Evolutionary conservation across 2,797 vertebrate species (phyloP), one percentile per base, ranked within the genome.

Genomic region (Ctenochaetus hawaiiensis): DNA sequence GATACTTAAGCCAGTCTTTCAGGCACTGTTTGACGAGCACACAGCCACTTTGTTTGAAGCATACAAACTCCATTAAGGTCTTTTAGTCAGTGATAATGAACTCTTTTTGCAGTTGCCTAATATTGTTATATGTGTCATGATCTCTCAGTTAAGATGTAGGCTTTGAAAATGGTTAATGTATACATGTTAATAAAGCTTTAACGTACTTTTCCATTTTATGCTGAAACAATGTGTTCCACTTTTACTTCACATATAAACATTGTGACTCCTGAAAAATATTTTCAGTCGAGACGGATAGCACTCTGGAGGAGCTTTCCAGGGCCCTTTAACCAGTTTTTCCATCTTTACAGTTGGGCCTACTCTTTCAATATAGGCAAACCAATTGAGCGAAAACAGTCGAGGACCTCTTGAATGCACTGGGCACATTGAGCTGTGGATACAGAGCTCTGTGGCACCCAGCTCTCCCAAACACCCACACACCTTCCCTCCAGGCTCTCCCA

Each of bases 191-290:
- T 70, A 37, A 65, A 71, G 63, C 76, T 47, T 71, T 62, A 47
- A 57, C 67, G 22, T 53, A 53, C 13, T n/a, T 81, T 73, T 77
- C 70, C 61, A 72, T 78, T 78, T 76, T 2, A 62, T 51, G 18
- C 61, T 16, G 8, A 14, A 59, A 72, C 51, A 66, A n/a, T 7
- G 13, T 51, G 41, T 26, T 58, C 57, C 57, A 61, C 53, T 39
- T 73, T 37, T 57, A 79, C 75, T 69, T 69, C 22, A 77, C 65
- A 18, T 77, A 59, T 78, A 84, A 86, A 89, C 68, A 83, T 18
- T 56, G 67, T 60, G 72, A 77, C 53, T 49, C 9, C 14, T 39
- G 16, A 62, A 64, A 72, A 68, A 56, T 47, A 44, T 78, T 74
- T 60, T 69, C 75, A 80, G 67, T 39, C 26, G 49, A 70, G 58